Evolutionary conservation across 2,797 vertebrate genomes (phyloP).

Genomic region (Spizella passerina): DNA sequence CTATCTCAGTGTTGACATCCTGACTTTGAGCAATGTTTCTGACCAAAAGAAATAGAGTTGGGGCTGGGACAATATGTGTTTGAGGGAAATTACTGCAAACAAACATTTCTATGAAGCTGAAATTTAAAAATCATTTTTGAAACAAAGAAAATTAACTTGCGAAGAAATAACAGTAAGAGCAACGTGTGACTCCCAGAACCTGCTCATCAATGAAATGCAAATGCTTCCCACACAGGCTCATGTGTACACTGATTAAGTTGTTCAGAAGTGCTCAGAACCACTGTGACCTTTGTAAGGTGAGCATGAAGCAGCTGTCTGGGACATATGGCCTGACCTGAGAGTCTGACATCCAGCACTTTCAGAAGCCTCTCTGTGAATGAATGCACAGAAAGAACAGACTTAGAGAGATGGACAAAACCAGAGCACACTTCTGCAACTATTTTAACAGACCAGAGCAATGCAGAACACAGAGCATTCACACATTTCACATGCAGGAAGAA

Average conservation of each 20-base stretch:
- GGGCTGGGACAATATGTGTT: not conserved
- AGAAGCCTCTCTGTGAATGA: not conserved
- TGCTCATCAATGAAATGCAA: not conserved
- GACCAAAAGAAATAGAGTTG: not conserved
- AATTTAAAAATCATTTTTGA: not conserved
- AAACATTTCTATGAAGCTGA: not conserved
- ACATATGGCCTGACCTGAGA: not conserved
- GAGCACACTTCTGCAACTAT: not conserved
- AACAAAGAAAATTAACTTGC: not conserved
- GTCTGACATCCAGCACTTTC: not conserved
- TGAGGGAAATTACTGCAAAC: not conserved
- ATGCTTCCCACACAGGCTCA: not conserved
- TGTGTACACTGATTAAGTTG: not conserved
- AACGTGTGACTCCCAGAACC: not conserved
- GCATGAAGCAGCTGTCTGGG: not conserved
- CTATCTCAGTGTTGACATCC: not conserved
- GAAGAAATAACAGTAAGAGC: not conserved
- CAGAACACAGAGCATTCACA: accelerated
- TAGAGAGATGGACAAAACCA: not conserved
- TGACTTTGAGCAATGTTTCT: not conserved
- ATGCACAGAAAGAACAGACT: not conserved
- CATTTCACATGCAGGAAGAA: not conserved
- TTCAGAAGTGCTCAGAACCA: not conserved
- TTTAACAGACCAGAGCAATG: not conserved
- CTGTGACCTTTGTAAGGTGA: not conserved